phyloP scores from a whole-genome alignment of 2,888 invertebrate species.

The Gandaritis pyraliata region DNA sequence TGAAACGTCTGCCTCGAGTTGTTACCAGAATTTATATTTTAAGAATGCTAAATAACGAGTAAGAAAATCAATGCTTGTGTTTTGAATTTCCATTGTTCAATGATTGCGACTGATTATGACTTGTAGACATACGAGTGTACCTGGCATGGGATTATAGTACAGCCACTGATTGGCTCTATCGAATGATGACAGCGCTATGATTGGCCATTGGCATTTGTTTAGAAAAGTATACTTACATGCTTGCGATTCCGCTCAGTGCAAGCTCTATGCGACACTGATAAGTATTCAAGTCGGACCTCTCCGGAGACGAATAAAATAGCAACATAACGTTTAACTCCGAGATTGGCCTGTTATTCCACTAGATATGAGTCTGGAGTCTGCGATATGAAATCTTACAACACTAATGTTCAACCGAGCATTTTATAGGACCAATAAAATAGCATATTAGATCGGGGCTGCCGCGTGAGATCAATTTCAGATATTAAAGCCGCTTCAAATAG shows the following conservation, averaged over 20 bases:
- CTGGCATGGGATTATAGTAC: too few relatives aligned
- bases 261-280: constrained; percentile 44
- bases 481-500: constrained; percentile 60
- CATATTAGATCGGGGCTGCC: constrained; percentile 44
- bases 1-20: too few relatives aligned
- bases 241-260: constrained; percentile 25
- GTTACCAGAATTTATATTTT: too few relatives aligned
- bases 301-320: constrained; percentile 43
- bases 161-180: too few relatives aligned
- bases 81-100: too few relatives aligned
- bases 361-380: constrained; percentile 26
- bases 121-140: too few relatives aligned
- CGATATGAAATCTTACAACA: constrained; percentile 46
- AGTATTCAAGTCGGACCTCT: constrained; percentile 45
- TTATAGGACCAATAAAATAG: constrained; percentile 55
- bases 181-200: too few relatives aligned
- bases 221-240: background rate
- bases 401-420: constrained; percentile 51
- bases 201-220: constrained; percentile 1
- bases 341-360: constrained; percentile 43
- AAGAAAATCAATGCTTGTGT: too few relatives aligned
- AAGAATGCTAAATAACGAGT: too few relatives aligned
- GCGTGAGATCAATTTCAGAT: constrained; percentile 59
- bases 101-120: too few relatives aligned
- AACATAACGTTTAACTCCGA: constrained; percentile 47